Conservation (phyloP, 2,888 invertebrate genomes). For the Ennomos quercinarius region DNA sequence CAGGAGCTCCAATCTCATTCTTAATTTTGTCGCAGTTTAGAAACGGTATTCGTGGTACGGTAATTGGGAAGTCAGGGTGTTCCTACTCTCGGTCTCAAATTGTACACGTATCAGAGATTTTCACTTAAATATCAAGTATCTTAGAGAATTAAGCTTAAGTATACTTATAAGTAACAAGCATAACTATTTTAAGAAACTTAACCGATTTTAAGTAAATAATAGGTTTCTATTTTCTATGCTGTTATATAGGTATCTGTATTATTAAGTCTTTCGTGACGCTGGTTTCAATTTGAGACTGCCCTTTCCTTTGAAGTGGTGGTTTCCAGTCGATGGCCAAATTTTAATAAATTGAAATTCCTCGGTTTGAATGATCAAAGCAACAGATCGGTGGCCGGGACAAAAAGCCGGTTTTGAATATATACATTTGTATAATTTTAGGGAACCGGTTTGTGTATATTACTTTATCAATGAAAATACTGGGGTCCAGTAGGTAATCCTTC, state of each 20-base stretch:
- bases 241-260: too few relatives aligned
- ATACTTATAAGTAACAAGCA: too few relatives aligned
- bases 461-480: too few relatives aligned
- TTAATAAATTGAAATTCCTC: slow-evolving; percentile 35
- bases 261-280: background rate
- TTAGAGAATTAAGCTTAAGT: too few relatives aligned
- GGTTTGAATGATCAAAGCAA: slow-evolving; percentile 53
- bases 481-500: too few relatives aligned
- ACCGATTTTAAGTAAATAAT: too few relatives aligned
- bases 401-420: slow-evolving; percentile 43
- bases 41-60: slow-evolving; percentile 2
- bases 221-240: too few relatives aligned
- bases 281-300: slow-evolving; percentile 10
- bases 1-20: slow-evolving; percentile 20
- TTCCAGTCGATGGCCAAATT: slow-evolving; percentile 31
- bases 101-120: too few relatives aligned
- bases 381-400: slow-evolving; percentile 43
- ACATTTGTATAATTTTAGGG: slow-evolving; percentile 41
- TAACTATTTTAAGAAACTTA: too few relatives aligned
- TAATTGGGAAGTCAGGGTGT: slow-evolving; percentile 1
- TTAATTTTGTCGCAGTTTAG: slow-evolving; percentile 12
- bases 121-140: too few relatives aligned
- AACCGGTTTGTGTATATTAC: too few relatives aligned
- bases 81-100: too few relatives aligned
- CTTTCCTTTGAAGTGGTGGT: slow-evolving; percentile 29